These are phyloP conservation scores for Atherinosoma microstoma DNA, from an alignment of 2,797 vertebrate genomes.

Conservation along the genomic window DNA sequence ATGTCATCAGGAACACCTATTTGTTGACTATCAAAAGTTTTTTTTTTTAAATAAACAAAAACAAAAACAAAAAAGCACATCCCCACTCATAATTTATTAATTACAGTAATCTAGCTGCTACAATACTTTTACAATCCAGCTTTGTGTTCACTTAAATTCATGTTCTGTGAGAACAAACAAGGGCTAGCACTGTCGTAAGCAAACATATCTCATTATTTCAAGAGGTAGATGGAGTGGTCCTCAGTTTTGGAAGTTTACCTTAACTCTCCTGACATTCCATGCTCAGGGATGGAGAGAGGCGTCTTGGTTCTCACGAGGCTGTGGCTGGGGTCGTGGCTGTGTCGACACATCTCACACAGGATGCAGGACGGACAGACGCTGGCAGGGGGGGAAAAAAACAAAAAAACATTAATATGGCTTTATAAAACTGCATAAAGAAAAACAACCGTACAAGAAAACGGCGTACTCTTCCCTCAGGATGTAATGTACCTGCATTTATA, in stretches of 20 bases:
- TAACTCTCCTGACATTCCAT: slow-evolving; percentile 84
- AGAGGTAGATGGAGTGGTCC: slow-evolving; percentile 40
- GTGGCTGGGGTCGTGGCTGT: slow-evolving; percentile 91
- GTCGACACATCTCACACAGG: slow-evolving; percentile 92
- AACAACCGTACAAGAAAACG: neutral
- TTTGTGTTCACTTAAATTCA: slow-evolving; percentile 36
- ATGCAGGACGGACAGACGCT: slow-evolving; percentile 94
- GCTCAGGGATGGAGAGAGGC: slow-evolving; percentile 86
- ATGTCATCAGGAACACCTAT: slow-evolving; percentile 74
- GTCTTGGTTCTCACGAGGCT: slow-evolving; percentile 91
- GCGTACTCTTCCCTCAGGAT: neutral
- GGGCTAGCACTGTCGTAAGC: slow-evolving; percentile 25
- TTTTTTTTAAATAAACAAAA: slow-evolving; percentile 56
- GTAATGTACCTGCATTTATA: slow-evolving; percentile 93
- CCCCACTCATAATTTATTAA: slow-evolving; percentile 43
- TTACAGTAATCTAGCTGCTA: slow-evolving; percentile 49
- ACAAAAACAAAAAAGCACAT: slow-evolving; percentile 62
- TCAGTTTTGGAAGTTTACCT: slow-evolving; percentile 74
- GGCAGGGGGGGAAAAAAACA: slow-evolving; percentile 13
- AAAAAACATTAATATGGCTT: slow-evolving; percentile 2
- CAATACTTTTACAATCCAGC: slow-evolving; percentile 30
- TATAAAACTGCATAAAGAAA: neutral
- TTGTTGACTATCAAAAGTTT: slow-evolving; percentile 74
- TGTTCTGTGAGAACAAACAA: slow-evolving; percentile 38
- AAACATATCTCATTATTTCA: slow-evolving; percentile 13